A percentile compares a stretch with the other conserved stretches of the same genome.
phyloP scores from a whole-genome alignment of 2,797 vertebrate species.

The Acipenser transmontanus region DNA sequence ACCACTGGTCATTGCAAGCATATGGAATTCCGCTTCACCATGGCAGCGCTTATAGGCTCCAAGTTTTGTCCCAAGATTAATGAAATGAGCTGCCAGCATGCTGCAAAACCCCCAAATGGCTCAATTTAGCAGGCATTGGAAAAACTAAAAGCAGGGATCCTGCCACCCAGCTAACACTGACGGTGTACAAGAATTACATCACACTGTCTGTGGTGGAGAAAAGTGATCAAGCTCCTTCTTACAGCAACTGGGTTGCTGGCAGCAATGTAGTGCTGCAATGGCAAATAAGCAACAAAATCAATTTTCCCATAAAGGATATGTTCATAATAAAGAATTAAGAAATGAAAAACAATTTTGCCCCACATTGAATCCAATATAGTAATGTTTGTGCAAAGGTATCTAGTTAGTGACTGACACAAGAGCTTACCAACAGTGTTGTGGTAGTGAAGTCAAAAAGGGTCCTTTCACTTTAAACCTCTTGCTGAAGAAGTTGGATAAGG shows the following conservation, averaged over 20 bases:
- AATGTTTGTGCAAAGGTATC: too few relatives aligned
- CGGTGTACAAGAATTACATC: not conserved
- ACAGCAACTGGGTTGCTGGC: not conserved
- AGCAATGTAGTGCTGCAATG: not conserved
- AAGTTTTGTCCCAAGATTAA: slow-evolving; percentile 16
- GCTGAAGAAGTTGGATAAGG: too few relatives aligned
- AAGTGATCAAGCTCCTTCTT: not conserved
- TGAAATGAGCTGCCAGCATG: slow-evolving; percentile 26
- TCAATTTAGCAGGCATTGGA: slow-evolving; percentile 24
- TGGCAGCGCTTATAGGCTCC: slow-evolving; percentile 15
- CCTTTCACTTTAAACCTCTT: too few relatives aligned
- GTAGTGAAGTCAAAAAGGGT: too few relatives aligned
- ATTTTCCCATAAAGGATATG: not conserved
- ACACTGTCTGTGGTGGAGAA: not conserved
- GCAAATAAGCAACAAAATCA: not conserved
- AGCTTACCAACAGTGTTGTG: too few relatives aligned
- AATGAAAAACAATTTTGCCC: too few relatives aligned
- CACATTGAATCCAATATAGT: too few relatives aligned
- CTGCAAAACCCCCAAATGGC: slow-evolving; percentile 28
- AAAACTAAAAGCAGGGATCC: slow-evolving; percentile 18
- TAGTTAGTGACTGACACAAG: too few relatives aligned
- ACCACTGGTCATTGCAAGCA: not conserved
- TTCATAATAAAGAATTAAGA: too few relatives aligned
- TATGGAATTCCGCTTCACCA: slow-evolving; percentile 1
- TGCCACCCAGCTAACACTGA: slow-evolving; percentile 14